Evolutionary conservation across 2,113 vertebrate genomes (phyloP).

Genomic region (Nannobrachium achirus): DNA sequence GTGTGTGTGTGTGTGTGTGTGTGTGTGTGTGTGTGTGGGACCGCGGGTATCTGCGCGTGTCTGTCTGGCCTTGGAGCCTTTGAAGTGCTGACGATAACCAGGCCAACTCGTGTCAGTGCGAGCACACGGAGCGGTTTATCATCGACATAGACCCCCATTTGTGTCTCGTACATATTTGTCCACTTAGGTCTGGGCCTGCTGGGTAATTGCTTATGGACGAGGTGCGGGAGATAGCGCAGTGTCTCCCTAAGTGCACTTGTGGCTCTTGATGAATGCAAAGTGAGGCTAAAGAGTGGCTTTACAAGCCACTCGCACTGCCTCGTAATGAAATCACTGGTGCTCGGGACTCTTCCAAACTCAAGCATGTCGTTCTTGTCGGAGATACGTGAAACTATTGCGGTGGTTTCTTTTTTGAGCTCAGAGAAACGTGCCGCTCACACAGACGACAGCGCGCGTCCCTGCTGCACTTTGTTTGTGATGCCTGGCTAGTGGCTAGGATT

Average conservation of each 20-base stretch:
- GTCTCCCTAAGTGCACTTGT: conserved; percentile 59
- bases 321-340: conserved; percentile 71
- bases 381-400: conserved; percentile 49
- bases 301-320: conserved; percentile 66
- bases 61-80: conserved; percentile 42
- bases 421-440: background rate
- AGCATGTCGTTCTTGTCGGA: conserved; percentile 39
- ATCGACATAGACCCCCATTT: conserved; percentile 64
- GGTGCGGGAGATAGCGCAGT: conserved; percentile 40
- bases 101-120: conserved; percentile 53
- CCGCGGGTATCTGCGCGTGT: conserved; percentile 29
- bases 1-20: conserved; percentile 4
- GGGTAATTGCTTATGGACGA: conserved; percentile 62
- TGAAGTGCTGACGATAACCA: conserved; percentile 74
- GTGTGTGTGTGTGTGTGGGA: background rate
- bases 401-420: conserved; percentile 22
- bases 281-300: conserved; percentile 62
- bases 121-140: conserved; percentile 54
- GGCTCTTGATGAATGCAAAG: conserved; percentile 70
- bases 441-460: too few relatives aligned
- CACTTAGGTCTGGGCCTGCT: conserved; percentile 49
- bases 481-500: conserved; percentile 19
- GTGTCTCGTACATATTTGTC: conserved; percentile 54
- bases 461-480: background rate
- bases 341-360: conserved; percentile 42